Conservation (phyloP, 2,797 vertebrate species). For the Arnoldichthys spilopterus region DNA sequence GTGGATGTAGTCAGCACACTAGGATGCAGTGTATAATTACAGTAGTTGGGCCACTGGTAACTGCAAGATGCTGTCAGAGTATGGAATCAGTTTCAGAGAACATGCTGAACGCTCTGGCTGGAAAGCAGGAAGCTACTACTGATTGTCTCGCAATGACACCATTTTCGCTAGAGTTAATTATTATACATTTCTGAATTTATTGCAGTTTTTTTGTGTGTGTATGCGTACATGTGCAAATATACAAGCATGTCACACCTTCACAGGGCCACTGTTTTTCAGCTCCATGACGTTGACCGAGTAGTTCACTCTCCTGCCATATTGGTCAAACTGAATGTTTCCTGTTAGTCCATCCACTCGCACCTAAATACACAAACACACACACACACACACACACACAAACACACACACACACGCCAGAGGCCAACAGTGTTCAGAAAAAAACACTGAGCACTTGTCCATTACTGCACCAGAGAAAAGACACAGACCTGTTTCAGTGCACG, state of each 20-base stretch:
- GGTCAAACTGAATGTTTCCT: conserved; percentile 97
- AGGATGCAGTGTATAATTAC: not conserved
- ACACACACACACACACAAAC: not conserved
- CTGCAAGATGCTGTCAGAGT: not conserved
- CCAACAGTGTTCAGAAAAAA: not conserved
- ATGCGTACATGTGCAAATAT: not conserved
- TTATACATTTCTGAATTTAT: too few species aligned
- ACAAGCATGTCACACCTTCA: conserved; percentile 82
- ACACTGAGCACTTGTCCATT: not conserved
- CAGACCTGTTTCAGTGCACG: conserved; percentile 93
- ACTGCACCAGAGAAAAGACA: not conserved
- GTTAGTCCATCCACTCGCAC: conserved; percentile 94
- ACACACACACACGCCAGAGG: not conserved
- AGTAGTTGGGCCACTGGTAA: not conserved
- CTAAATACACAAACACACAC: conserved; percentile 65
- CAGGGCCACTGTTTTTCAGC: conserved; percentile 93
- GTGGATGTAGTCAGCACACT: not conserved
- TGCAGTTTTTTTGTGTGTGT: too few species aligned
- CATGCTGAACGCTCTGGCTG: not conserved
- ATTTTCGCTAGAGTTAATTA: too few species aligned
- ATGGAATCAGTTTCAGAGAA: not conserved
- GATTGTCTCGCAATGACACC: not conserved
- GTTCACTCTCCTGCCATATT: conserved; percentile 95
- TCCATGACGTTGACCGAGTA: conserved; percentile 97
- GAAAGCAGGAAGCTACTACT: not conserved